Evolutionary conservation across 1,140 invertebrate genomes (phyloP), one percentile per base, ranked within the genome.

Genomic region (Hypsibius dujardini): DNA sequence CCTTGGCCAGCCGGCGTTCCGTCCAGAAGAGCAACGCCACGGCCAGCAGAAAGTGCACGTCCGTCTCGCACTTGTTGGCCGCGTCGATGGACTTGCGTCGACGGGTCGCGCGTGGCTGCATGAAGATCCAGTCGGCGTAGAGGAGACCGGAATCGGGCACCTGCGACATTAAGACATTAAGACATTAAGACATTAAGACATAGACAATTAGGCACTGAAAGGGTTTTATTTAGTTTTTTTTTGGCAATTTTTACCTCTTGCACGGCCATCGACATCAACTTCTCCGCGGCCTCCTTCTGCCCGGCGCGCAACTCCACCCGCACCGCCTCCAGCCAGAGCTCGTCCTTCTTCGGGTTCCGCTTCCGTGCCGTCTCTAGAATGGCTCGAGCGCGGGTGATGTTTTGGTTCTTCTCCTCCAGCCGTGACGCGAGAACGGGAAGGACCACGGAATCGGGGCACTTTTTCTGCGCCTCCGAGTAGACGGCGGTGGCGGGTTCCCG

Each of bases 61-160:
- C 93, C 78, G 98, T 95, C 82, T 99, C 95, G 79, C 95, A 98
- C 78, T 93, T 92, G 79, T 96, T 96, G 1, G 98, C 79, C 1
- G 95, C 96, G 83, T 99, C 95, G n/a, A 97, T 89, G 74, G 89
- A 92, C 79, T 96, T 97, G 0, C 92, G 92, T 80, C 95, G 95
- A 70, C 95, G 82, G 79, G 95, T 92, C 3, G 95, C 91, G 71
- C 91, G 83, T 0, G 90, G 83, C 81, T 97, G 95, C 85, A 98
- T 88, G 76, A 95, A 97, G 72, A 99, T 96, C 0, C 94, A 90
- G 78, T 98, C 93, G 0, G 95, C 90, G 95, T 95, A 99, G 40
- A 99, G 80, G 47, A 92, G 83, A 14, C 95, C 96, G 0, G 92
- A 88, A 75, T 83, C 89, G 0, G 92, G 89, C 81, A 95, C 98